These are phyloP conservation scores for Drosophila oshimai DNA, from an alignment of 1,140 invertebrate species.

Conservation along the genomic window DNA sequence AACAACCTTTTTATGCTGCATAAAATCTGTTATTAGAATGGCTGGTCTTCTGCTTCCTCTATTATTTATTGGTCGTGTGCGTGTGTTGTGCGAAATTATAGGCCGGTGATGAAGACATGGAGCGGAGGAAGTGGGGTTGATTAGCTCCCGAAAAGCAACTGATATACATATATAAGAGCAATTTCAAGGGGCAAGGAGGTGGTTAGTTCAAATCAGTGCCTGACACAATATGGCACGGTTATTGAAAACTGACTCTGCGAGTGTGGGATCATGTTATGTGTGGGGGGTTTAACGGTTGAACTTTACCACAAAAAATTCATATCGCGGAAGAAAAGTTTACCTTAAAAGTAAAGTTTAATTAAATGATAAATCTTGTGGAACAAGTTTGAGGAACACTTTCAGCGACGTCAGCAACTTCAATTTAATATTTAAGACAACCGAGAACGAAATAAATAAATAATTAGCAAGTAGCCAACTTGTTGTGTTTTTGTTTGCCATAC, in stretches of 20 bases:
- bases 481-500: too few species aligned
- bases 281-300: neutral
- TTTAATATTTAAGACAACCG: slow-evolving; percentile 3
- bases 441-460: too few species aligned
- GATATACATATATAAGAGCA: slow-evolving; percentile 69
- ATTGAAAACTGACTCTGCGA: slow-evolving; percentile 52
- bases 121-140: neutral
- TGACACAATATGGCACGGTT: slow-evolving; percentile 72
- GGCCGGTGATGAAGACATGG: slow-evolving; percentile 14
- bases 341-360: slow-evolving; percentile 20
- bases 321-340: slow-evolving; percentile 14
- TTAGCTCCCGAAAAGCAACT: slow-evolving; percentile 63
- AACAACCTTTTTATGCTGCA: slow-evolving; percentile 39
- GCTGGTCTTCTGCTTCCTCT: slow-evolving; percentile 7
- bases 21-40: slow-evolving; percentile 50
- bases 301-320: neutral
- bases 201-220: slow-evolving; percentile 39
- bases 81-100: slow-evolving; percentile 65
- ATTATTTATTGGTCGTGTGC: slow-evolving; percentile 73
- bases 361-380: slow-evolving; percentile 7
- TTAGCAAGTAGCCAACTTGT: too few species aligned
- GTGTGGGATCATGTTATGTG: slow-evolving; percentile 2
- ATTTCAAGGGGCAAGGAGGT: slow-evolving; percentile 35
- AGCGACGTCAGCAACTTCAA: neutral
- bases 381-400: neutral